Base-by-base conservation (phyloP, 2,113 vertebrate species). In the Anoura caudifer region DNA sequence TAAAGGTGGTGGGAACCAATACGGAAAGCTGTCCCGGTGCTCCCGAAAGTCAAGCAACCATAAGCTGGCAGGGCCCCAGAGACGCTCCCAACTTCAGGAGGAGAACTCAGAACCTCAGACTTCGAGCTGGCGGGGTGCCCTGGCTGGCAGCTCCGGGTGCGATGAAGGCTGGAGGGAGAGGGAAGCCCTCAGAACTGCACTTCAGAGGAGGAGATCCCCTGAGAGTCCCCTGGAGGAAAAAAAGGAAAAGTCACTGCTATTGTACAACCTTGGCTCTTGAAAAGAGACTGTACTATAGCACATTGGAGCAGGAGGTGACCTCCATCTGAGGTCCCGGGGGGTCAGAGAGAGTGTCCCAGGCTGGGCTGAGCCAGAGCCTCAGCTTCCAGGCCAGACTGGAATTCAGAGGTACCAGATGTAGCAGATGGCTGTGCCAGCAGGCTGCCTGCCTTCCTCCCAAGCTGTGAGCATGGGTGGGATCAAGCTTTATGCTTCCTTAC, bases 341-440 rank as follows among this genome's bases (percentile, higher is more conserved):
- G 86, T 85, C 45, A 65, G 88, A 83, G 73, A 50, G 50, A 56
- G 52, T n/a, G 76, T 45, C 26, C 67, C 80, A 36, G 82, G 61
- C 24, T 70, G 72, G 83, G 45, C 88, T 19, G 45, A 85, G 77
- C 52, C 43, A 67, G 89, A 89, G 33, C 41, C 83, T 90, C 87
- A 70, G 94, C 72, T 95, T 45, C 79, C 56, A 80, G 87, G 17
- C 86, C 96, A 90, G 94, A 92, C 81, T 2, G 45, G 83, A 80
- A 50, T 70, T 91, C 79, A 52, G 41, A 93, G 65, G 75, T 3
- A 81, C 90, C 94, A 95, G 91, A 84, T 97, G 90, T 1, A 63
- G 92, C 95, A 97, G 95, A 95, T 92, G 85, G 92, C 56, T 9
- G 59, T 33, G 84, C n/a, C 77, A 59, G 84, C 83, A 65, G 95